phyloP scores from a whole-genome alignment of 1,140 invertebrate species.

The Eumaeus atala region DNA sequence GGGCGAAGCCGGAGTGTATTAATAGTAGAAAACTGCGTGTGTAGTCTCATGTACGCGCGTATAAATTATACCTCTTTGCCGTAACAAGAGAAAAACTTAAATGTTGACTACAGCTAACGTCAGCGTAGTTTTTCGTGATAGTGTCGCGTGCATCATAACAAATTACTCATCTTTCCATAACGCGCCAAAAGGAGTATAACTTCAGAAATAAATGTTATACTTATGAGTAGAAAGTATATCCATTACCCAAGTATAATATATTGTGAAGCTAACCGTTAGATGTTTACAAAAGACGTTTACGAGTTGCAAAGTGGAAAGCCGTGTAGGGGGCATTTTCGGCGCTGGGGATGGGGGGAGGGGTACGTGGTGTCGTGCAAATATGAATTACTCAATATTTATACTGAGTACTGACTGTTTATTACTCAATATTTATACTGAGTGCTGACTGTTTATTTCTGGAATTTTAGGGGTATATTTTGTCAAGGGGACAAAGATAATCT shows the following conservation, averaged over 20 bases:
- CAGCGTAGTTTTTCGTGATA: too few species aligned
- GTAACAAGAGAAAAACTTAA: too few species aligned
- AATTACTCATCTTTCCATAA: background rate
- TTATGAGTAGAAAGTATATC: background rate
- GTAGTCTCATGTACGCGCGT: too few species aligned
- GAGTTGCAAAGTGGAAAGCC: conserved; percentile 49
- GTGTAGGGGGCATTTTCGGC: conserved; percentile 28
- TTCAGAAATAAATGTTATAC: background rate
- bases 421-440: background rate
- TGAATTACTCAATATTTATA: conserved; percentile 9
- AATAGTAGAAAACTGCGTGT: too few species aligned
- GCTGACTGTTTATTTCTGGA: background rate
- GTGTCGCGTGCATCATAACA: too few species aligned
- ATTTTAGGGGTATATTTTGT: background rate
- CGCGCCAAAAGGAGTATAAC: background rate
- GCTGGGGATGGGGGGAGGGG: conserved; percentile 2
- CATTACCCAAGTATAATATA: background rate
- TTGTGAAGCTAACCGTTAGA: background rate
- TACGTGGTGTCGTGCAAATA: conserved; percentile 10
- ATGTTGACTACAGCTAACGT: too few species aligned
- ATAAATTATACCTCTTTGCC: too few species aligned
- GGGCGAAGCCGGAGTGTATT: too few species aligned
- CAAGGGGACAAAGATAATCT: background rate
- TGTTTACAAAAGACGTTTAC: conserved; percentile 51
- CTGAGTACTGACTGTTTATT: too few species aligned